These are phyloP conservation scores for Tenodera sinensis DNA, from an alignment of 2,888 invertebrate species.

Conservation along the genomic window DNA sequence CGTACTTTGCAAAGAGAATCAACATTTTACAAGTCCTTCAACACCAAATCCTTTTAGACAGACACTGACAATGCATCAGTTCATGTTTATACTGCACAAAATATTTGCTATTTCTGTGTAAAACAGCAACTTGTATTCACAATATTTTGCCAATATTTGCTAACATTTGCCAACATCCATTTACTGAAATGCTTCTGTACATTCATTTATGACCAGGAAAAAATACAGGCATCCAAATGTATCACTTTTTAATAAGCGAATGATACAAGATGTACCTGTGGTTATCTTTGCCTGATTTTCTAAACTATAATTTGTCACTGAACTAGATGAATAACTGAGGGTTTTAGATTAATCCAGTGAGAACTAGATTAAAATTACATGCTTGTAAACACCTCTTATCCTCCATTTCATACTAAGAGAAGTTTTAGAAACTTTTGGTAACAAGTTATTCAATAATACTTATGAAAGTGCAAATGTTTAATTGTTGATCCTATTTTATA, in stretches of 20 bases:
- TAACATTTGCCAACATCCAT: neutral
- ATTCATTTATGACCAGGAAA: neutral
- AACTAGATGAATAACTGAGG: neutral
- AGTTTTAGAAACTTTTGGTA: too few relatives aligned
- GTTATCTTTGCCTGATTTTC: neutral
- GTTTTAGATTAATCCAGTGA: neutral
- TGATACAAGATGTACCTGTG: neutral
- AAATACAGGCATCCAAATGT: neutral
- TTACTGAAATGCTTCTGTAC: neutral
- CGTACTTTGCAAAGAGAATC: neutral
- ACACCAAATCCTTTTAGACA: neutral
- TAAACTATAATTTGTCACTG: neutral
- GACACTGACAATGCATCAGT: neutral
- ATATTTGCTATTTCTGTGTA: neutral
- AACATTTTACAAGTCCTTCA: neutral
- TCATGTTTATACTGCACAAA: neutral
- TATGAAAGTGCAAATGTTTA: too few relatives aligned
- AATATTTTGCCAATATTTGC: neutral
- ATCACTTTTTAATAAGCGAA: neutral
- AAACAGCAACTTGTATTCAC: neutral
- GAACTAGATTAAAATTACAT: too few relatives aligned
- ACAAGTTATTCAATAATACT: too few relatives aligned
- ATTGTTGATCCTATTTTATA: too few relatives aligned
- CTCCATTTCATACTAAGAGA: too few relatives aligned
- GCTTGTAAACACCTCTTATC: too few relatives aligned